Conservation (phyloP, 35 echinoderm and acorn worm genomes). For the Ptychodera flava region DNA sequence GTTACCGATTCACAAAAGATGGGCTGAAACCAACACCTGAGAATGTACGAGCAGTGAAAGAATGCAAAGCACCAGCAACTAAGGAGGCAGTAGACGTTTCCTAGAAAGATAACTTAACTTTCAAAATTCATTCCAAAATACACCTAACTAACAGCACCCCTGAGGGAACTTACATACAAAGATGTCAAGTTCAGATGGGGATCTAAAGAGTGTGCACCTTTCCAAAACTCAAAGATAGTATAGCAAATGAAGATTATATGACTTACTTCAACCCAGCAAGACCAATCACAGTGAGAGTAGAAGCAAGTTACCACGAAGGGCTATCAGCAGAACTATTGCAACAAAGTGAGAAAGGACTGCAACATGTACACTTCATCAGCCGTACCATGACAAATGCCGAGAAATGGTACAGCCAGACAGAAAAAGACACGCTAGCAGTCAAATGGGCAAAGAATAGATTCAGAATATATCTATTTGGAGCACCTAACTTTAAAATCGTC, state of each 20-base stretch:
- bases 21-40: slow-evolving; percentile 44
- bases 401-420: slow-evolving; percentile 64
- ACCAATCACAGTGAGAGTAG: slow-evolving; percentile 42
- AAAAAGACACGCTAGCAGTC: slow-evolving; percentile 55
- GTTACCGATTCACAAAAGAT: slow-evolving; percentile 62
- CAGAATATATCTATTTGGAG: slow-evolving; percentile 41
- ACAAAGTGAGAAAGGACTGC: too few species aligned
- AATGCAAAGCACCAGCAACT: too few species aligned
- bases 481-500: slow-evolving; percentile 32
- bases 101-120: slow-evolving; percentile 58
- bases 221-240: slow-evolving; percentile 48
- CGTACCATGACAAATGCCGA: slow-evolving; percentile 34
- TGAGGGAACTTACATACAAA: too few species aligned
- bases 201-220: slow-evolving; percentile 13
- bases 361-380: slow-evolving; percentile 53
- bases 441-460: too few species aligned
- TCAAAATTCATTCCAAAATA: slow-evolving; percentile 55
- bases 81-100: slow-evolving; percentile 45
- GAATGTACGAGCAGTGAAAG: too few species aligned
- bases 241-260: slow-evolving; percentile 42
- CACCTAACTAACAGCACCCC: slow-evolving; percentile 16
- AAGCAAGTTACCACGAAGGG: too few species aligned
- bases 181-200: too few species aligned
- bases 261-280: slow-evolving; percentile 45
- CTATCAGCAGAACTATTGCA: slow-evolving; percentile 66